Evolutionary conservation across 2,113 vertebrate genomes (phyloP).

Genomic region (Chlorocebus sabaeus): DNA sequence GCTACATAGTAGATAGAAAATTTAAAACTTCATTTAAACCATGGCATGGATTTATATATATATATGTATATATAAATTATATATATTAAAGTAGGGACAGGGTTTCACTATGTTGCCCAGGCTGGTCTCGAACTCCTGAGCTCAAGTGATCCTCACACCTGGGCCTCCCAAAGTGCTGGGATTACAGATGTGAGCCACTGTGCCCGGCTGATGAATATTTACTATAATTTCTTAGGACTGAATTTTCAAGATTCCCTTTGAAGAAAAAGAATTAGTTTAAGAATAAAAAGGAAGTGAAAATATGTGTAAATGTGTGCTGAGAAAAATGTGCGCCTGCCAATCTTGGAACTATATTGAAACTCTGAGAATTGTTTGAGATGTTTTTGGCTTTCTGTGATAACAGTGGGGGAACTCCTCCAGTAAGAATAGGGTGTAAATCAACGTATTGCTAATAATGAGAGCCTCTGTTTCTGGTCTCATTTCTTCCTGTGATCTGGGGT

Average conservation of each 20-base stretch:
- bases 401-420: neutral
- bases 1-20: neutral
- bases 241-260: neutral
- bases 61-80: no score
- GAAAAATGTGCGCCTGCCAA: neutral
- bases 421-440: neutral
- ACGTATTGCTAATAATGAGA: neutral
- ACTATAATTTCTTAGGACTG: neutral
- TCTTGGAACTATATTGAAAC: neutral
- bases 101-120: no score
- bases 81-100: no score
- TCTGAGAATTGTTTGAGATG: neutral
- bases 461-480: accelerated
- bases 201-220: neutral
- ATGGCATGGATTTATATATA: no score
- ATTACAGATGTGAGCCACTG: no score
- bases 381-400: neutral
- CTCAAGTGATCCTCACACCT: no score
- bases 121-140: no score
- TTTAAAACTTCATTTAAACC: neutral
- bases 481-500: neutral
- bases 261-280: neutral
- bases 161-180: no score
- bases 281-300: neutral
- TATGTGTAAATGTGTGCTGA: neutral